phyloP scores from a whole-genome alignment of 2,113 vertebrate genomes.

The Elephas maximus region DNA sequence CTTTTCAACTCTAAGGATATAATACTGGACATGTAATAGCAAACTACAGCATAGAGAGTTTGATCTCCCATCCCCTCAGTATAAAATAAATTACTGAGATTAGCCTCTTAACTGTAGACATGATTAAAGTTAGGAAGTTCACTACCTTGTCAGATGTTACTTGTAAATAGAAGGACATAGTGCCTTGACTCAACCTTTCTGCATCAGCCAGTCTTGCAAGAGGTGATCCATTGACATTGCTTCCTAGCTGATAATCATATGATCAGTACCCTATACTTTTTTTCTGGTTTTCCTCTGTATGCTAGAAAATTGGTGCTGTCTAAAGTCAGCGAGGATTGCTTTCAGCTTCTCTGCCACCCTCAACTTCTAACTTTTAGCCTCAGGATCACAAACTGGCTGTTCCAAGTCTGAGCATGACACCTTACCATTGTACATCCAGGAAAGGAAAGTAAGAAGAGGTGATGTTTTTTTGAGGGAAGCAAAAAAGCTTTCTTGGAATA shows the following conservation, averaged over 20 bases:
- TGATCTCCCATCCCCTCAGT: neutral
- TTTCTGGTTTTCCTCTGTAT: neutral
- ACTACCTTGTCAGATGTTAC: neutral
- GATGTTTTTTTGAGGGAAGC: neutral
- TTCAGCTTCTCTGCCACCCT: neutral
- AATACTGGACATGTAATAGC: neutral
- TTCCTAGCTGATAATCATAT: neutral
- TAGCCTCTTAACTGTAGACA: neutral
- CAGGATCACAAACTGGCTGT: neutral
- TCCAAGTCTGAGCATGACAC: neutral
- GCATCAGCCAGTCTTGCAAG: neutral
- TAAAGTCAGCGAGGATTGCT: neutral
- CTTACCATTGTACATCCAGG: neutral
- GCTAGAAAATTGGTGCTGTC: too few species aligned
- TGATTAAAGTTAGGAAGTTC: neutral
- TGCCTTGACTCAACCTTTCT: neutral
- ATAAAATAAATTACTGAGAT: conserved; percentile 14
- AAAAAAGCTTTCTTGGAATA: neutral
- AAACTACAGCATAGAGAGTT: neutral
- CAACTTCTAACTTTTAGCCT: neutral
- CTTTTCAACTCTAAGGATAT: neutral
- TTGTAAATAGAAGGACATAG: neutral
- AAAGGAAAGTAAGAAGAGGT: neutral
- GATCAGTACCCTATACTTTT: neutral
- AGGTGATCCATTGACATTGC: neutral